Conservation (phyloP, 2,113 vertebrate species). For the Cephalopterus ornatus region DNA sequence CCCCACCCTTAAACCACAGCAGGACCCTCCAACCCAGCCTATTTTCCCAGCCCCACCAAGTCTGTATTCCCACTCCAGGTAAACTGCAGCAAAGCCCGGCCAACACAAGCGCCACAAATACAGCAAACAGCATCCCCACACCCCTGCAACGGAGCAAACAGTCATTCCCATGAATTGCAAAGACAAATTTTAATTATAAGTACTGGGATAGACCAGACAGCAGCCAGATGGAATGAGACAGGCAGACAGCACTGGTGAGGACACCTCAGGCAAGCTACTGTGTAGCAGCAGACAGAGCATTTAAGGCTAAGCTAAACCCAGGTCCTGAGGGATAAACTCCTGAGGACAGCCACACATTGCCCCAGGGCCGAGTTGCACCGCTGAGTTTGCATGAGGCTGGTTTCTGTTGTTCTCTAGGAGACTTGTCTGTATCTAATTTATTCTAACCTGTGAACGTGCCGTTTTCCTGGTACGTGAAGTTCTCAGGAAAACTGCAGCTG, state of each 20-base stretch:
- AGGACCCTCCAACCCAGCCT: background rate
- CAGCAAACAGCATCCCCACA: background rate
- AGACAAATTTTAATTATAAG: background rate
- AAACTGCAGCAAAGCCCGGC: background rate
- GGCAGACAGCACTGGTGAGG: background rate
- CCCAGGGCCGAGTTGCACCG: background rate
- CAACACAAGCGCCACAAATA: background rate
- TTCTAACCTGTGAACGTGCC: background rate
- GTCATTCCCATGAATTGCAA: fast-evolving
- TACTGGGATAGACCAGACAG: background rate
- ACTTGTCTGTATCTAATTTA: background rate
- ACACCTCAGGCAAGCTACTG: background rate
- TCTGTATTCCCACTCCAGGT: too few species aligned
- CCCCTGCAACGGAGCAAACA: fast-evolving
- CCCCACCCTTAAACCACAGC: background rate
- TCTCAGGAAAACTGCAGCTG: background rate
- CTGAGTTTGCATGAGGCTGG: fast-evolving
- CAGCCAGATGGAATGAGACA: background rate
- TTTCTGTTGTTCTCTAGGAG: background rate
- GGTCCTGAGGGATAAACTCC: background rate
- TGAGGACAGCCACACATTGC: background rate
- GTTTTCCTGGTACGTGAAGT: background rate
- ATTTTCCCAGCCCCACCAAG: background rate
- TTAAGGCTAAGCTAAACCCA: background rate
- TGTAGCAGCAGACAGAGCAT: background rate